Evolutionary conservation across 2,113 vertebrate species (phyloP).

Genomic region (Asarcornis scutulata): DNA sequence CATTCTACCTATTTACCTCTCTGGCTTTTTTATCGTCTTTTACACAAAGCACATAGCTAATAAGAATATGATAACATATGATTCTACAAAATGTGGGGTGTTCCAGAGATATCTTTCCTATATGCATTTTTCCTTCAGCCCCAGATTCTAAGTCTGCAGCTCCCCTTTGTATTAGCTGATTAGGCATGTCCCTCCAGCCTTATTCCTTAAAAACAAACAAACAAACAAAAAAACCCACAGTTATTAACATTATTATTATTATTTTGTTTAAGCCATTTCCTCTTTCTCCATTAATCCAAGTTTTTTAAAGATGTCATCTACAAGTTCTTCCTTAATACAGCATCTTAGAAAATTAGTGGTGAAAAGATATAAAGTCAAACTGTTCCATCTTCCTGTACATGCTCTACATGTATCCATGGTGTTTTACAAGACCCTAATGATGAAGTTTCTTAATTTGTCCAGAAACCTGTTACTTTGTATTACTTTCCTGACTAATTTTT

Average conservation of each 20-base stretch:
- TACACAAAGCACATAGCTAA: not conserved
- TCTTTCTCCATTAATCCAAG: not conserved
- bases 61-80: not conserved
- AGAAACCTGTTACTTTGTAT: not conserved
- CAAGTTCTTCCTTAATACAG: not conserved
- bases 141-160: not conserved
- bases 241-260: not conserved
- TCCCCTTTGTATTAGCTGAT: not conserved
- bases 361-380: not conserved
- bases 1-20: not conserved
- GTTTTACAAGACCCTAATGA: not conserved
- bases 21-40: not conserved
- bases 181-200: not conserved
- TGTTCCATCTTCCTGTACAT: not conserved
- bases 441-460: not conserved
- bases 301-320: not conserved
- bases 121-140: not conserved
- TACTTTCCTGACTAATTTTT: not conserved
- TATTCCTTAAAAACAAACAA: not conserved
- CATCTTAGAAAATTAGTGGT: not conserved
- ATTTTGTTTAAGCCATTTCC: not conserved
- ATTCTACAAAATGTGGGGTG: not conserved
- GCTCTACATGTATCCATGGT: not conserved
- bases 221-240: not conserved
- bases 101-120: not conserved